Evolutionary conservation across 1,140 invertebrate species (phyloP), one percentile per base, ranked within the genome.

Genomic region (Scaptomyza hsui): DNA sequence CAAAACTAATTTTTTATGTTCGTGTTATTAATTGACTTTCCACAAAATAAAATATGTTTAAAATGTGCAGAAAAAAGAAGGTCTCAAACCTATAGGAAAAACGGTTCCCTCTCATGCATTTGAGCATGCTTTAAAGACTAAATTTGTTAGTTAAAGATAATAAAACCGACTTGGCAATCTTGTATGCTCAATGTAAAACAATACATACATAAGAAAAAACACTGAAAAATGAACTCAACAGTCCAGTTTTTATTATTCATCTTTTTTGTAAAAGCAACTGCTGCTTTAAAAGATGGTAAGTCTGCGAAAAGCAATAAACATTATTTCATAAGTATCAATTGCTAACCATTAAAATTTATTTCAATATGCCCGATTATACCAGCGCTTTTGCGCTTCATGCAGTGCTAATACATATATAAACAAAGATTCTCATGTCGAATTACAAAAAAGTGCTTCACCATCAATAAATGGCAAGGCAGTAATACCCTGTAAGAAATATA

Each of bases 251-350:
- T 35, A n/a, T 1, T 35, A 35, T n/a, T 35, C 10, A n/a, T 35
- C 3, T 12, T 6, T n/a, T 35, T 35, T 4, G 32, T 35, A 2
- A 35, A n/a, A 35, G 9, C 32, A 35, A 7, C 12, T 35, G 32
- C 32, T n/a, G 32, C 10, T 3, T 35, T 35, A n/a, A 35, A 35
- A 35, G 32, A 35, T n/a, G 32, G 32, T 35, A 35, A 35, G 32
- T 26, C 24, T 26, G 24, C 2, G 12, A n/a, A 35, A n/a, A 35
- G 15, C 24, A 42, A 15, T 42, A 13, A 13, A 37, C 10, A 44
- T 44, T 44, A 44, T 16, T 44, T 44, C 16, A 9, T 16, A 44
- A n/a, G n/a, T n/a, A n/a, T n/a, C n/a, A n/a, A n/a, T n/a, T n/a
- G n/a, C n/a, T n/a, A n/a, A n/a, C n/a, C n/a, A n/a, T n/a, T n/a